These are phyloP conservation scores for Drosophila kuntzei DNA, from an alignment of 2,888 invertebrate genomes.

Conservation along the genomic window DNA sequence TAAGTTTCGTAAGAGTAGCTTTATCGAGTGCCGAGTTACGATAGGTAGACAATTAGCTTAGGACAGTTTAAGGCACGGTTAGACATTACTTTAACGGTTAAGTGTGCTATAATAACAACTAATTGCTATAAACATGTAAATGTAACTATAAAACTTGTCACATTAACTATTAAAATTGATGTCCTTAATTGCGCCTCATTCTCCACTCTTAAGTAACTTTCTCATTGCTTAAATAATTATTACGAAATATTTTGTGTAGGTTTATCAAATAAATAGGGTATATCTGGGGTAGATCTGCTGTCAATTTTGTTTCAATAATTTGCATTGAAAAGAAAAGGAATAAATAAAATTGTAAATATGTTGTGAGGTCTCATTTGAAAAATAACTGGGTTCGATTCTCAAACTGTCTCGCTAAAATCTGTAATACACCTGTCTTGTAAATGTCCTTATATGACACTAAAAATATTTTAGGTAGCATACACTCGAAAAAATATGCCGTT, in stretches of 20 bases:
- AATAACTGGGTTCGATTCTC: too few species aligned
- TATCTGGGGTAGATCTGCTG: not conserved
- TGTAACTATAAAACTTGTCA: not conserved
- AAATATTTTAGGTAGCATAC: too few species aligned
- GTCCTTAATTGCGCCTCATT: not conserved
- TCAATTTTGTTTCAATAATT: too few species aligned
- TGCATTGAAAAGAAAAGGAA: too few species aligned
- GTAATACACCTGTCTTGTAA: too few species aligned
- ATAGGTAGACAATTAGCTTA: not conserved
- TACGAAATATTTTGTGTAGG: not conserved
- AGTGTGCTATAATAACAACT: not conserved
- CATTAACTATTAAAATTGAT: not conserved
- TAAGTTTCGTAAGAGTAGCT: not conserved
- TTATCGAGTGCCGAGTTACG: conserved; percentile 5
- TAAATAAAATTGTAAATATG: too few species aligned
- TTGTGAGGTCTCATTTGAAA: too few species aligned
- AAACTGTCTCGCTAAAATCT: too few species aligned
- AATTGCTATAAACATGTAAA: not conserved
- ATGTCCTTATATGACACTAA: too few species aligned
- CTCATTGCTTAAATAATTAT: not conserved
- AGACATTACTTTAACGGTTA: not conserved
- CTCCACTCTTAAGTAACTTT: not conserved
- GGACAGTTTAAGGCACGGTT: not conserved
- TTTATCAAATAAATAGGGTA: not conserved
- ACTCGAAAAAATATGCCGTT: too few species aligned